phyloP scores from a whole-genome alignment of 2,797 vertebrate genomes.

The Coracias cyanogaster region DNA sequence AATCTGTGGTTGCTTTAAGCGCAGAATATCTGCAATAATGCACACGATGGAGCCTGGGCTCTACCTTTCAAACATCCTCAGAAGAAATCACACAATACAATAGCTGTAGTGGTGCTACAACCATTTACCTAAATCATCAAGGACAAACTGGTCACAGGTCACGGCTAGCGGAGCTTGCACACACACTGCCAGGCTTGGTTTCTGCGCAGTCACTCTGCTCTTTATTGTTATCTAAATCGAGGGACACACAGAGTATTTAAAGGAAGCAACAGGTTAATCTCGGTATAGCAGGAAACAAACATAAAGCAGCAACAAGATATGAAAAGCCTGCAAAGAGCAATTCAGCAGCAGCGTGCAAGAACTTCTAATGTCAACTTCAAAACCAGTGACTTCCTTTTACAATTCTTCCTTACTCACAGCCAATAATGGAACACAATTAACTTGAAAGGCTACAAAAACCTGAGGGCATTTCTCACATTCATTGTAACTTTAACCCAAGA shows the following conservation, averaged over 20 bases:
- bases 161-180: constrained; percentile 88
- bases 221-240: constrained; percentile 84
- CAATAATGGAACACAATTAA: background rate
- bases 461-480: background rate
- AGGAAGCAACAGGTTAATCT: background rate
- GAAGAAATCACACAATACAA: background rate
- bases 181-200: constrained; percentile 83
- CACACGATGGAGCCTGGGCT: background rate
- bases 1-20: background rate
- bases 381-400: background rate
- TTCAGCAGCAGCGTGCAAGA: background rate
- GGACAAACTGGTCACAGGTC: constrained; percentile 87
- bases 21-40: background rate
- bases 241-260: background rate
- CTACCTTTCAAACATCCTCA: background rate
- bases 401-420: background rate
- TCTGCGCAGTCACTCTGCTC: constrained; percentile 78
- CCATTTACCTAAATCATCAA: constrained; percentile 87
- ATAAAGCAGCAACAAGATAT: background rate
- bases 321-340: background rate
- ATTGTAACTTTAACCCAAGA: background rate
- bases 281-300: background rate
- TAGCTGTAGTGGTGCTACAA: background rate
- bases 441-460: background rate
- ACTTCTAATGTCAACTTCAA: background rate